These are phyloP conservation scores for Numenius phaeopus DNA, from an alignment of 2,797 vertebrate genomes.

Conservation along the genomic window DNA sequence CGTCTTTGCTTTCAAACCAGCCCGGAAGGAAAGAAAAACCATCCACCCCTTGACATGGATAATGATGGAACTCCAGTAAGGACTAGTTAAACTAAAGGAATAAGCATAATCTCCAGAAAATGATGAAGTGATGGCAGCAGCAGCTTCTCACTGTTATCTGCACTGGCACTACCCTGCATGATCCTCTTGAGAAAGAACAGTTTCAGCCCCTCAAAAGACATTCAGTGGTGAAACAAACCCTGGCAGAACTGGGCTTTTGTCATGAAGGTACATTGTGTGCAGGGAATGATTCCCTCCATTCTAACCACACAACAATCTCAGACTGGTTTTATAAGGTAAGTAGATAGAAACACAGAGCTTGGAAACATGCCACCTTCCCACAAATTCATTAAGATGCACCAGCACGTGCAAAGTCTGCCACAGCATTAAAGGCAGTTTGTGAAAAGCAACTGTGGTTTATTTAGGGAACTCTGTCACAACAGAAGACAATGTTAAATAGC, in stretches of 20 bases:
- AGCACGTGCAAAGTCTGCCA: not conserved
- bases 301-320: not conserved
- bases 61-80: not conserved
- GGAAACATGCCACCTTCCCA: rapidly evolving
- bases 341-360: not conserved
- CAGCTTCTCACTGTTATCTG: not conserved
- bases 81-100: not conserved
- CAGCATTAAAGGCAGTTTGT: not conserved
- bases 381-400: not conserved
- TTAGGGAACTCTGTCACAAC: not conserved
- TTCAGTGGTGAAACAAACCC: not conserved
- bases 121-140: not conserved
- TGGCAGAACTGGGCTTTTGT: not conserved
- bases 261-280: not conserved
- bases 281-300: not conserved
- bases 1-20: not conserved
- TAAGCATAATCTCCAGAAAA: not conserved
- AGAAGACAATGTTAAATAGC: not conserved
- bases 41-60: rapidly evolving
- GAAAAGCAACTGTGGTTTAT: rapidly evolving
- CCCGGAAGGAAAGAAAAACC: not conserved
- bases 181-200: not conserved
- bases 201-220: not conserved
- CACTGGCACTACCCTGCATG: not conserved
- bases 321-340: not conserved